Base-by-base conservation (phyloP, 2,797 vertebrate species). In the Gallirallus australis region DNA sequence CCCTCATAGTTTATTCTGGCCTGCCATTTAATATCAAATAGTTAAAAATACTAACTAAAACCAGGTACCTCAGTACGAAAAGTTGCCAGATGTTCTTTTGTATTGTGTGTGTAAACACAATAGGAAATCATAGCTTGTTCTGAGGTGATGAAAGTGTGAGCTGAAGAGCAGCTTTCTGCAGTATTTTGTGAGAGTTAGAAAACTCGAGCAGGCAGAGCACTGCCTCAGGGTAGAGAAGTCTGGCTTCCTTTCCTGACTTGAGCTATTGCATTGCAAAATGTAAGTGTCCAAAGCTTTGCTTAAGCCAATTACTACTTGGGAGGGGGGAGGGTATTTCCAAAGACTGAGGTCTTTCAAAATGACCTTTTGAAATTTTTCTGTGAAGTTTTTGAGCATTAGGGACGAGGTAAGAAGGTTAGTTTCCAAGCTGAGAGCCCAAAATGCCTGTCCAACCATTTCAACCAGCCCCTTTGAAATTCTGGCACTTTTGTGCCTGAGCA, bases 301-400 rank as follows among this genome's bases (percentile, higher is more conserved):
- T 86, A 92, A 94, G 71, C 54, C 54, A 84, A 1, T 77, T 47
- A 56, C 80, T 91, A 5, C 52, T 63, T 31, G 73, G 37, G 54
- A 0, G 2, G 5, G 31, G 27, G 24, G 57, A 31, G 77, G 3
- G 7, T 89, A 48, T 93, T 94, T 94, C 94, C 42, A 86, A 94
- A 96, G 86, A 92, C 84, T 40, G 42, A 87, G 56, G 68, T 95
- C 86, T 93, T 97, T 96, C 96, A 95, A 93, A 97, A 94, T 76
- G 35, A 56, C 73, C 81, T 92, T 91, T 94, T 93, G 94, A 95
- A 96, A 94, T 72, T 28, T 57, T 88, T 88, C 61, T 78, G 42
- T 89, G 53, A 78, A 57, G 93, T 52, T 80, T 93, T 82, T 86
- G 63, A 82, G 70, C 85, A 47, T 23, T 59, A 53, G 69, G 50